A percentile compares a stretch with the other conserved stretches of the same genome.
These are phyloP conservation scores for Caenorhabditis inopinata DNA, from an alignment of 1,140 invertebrate genomes.

Conservation along the genomic window DNA sequence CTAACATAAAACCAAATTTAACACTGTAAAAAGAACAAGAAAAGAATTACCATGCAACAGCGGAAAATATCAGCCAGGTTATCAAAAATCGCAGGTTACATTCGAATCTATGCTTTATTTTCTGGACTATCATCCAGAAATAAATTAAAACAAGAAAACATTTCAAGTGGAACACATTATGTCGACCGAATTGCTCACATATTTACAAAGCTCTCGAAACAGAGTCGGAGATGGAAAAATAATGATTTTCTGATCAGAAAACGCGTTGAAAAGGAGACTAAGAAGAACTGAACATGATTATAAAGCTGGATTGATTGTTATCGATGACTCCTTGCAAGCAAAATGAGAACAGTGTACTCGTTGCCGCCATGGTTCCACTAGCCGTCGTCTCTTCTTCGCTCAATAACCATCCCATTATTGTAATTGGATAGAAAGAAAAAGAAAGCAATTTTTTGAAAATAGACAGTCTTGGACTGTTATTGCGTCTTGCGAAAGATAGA, in stretches of 20 bases:
- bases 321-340: background rate
- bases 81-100: background rate
- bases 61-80: background rate
- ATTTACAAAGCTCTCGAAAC: slow-evolving; percentile 13
- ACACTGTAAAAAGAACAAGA: too few relatives aligned
- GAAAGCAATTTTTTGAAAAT: background rate
- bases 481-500: background rate
- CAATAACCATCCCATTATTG: too few relatives aligned
- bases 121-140: background rate
- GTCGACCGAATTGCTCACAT: background rate
- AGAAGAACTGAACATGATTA: background rate
- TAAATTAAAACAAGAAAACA: background rate
- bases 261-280: background rate
- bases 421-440: too few relatives aligned
- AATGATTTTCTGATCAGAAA: background rate
- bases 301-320: slow-evolving; percentile 1
- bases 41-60: background rate
- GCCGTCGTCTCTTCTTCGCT: background rate
- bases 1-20: too few relatives aligned
- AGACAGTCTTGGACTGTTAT: background rate
- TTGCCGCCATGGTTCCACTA: background rate
- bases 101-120: background rate
- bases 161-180: too few relatives aligned
- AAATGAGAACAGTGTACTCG: background rate
- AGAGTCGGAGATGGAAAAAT: background rate